Conservation (phyloP, 2,113 vertebrate genomes). For the Lota lota region DNA sequence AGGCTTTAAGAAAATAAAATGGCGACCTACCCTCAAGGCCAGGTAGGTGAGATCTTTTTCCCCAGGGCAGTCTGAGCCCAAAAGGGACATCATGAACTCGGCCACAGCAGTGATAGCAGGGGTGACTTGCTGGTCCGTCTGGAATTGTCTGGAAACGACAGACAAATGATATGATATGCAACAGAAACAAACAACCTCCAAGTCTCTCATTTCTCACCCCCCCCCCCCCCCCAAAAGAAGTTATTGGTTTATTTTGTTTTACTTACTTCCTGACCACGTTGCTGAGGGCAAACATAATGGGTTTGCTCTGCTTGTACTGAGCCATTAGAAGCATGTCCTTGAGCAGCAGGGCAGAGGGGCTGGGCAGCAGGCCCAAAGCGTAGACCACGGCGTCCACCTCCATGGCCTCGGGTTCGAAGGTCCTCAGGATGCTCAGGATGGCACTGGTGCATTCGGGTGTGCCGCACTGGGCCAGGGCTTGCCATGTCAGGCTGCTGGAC, state of each 20-base stretch:
- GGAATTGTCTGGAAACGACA: constrained; percentile 71
- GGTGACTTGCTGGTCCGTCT: constrained; percentile 54
- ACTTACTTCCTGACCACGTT: constrained; percentile 81
- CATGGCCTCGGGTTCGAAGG: constrained; percentile 48
- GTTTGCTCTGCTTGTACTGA: constrained; percentile 79
- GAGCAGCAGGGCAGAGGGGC: constrained; percentile 73
- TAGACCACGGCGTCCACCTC: constrained; percentile 80
- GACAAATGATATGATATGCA: neutral
- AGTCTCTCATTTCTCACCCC: neutral
- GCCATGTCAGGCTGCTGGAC: constrained; percentile 67
- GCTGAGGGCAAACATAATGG: constrained; percentile 85
- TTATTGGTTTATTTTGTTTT: neutral
- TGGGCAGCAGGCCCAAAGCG: constrained; percentile 76
- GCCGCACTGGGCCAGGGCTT: constrained; percentile 88
- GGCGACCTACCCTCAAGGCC: constrained; percentile 78
- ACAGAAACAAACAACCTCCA: neutral
- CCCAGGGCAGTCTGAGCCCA: constrained; percentile 79
- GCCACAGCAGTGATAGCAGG: constrained; percentile 77
- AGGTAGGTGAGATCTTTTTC: constrained; percentile 83
- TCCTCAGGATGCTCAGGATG: constrained; percentile 78
- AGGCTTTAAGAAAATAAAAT: neutral
- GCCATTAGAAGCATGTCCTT: constrained; percentile 81
- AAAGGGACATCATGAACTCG: constrained; percentile 77
- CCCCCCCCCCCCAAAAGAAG: too few species aligned
- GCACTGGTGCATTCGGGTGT: constrained; percentile 83